Base-by-base conservation (phyloP, 2,888 invertebrate genomes). In the Calliphora vomitoria region DNA sequence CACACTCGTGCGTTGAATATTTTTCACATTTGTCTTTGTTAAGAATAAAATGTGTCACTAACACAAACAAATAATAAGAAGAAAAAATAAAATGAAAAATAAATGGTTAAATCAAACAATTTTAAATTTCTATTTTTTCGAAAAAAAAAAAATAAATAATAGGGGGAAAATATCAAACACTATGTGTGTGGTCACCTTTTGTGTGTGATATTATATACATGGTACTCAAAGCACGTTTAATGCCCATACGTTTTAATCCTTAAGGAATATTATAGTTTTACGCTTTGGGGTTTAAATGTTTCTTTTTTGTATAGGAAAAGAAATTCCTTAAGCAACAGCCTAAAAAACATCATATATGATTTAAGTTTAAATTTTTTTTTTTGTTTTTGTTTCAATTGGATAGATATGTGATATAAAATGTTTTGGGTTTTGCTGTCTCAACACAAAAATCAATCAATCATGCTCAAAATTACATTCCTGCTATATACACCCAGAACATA, bases 371-470 rank as follows among this genome's bases (percentile, higher is more conserved):
- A 8, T 1, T 13, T 69, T 60, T 60, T n/a, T n/a, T n/a, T n/a
- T n/a, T n/a, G n/a, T n/a, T n/a, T n/a, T 25, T 47, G 13, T 38
- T 69, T 62, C 20, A 58, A 3, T 1, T 74, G 38, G 75, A 82
- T 74, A 47, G 75, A 82, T 25, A 75, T 75, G 20, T 75, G 35
- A 68, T 82, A 58, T 20, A 31, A 74, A 60, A 75, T 60, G 5
- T 74, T 35, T 44, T 55, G 25, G 62, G 62, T 60, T 75, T 74
- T 75, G 75, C 50, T 50, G 68, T 68, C 58, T 82, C 55, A 66
- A 74, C 68, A 82, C 13, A 69, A 82, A 25, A 75, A 82, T 60
- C 75, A 82, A 82, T 82, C 68, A 82, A 75, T 82, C 82, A 75
- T 75, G 41, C 68, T 62, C 47, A 82, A 75, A 82, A 68, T 8